phyloP scores from a whole-genome alignment of 2,797 vertebrate genomes.

The Poeciliopsis paucimaculata region DNA sequence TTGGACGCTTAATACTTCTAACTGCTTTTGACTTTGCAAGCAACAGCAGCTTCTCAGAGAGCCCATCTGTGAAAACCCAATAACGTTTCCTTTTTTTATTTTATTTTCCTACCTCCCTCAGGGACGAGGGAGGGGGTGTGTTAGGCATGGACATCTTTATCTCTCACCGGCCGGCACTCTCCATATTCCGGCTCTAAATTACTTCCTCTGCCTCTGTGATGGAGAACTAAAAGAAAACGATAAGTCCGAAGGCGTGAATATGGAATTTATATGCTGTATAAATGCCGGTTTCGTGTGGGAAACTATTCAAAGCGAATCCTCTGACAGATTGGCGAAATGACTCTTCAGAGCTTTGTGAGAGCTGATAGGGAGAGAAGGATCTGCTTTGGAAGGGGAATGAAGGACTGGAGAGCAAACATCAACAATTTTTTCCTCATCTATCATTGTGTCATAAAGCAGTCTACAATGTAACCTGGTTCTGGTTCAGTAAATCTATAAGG shows the following conservation, averaged over 20 bases:
- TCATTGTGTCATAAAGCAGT: conserved; percentile 24
- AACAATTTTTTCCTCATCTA: conserved; percentile 44
- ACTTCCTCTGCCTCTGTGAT: conserved; percentile 75
- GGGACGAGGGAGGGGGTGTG: conserved; percentile 18
- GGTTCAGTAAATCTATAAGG: conserved; percentile 34
- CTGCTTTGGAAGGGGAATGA: conserved; percentile 27
- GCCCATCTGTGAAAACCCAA: conserved; percentile 58
- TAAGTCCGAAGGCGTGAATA: conserved; percentile 72
- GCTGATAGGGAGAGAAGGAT: conserved; percentile 57
- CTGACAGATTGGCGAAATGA: conserved; percentile 60
- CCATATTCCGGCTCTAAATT: conserved; percentile 77
- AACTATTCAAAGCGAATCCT: conserved; percentile 41
- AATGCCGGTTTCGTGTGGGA: conserved; percentile 61
- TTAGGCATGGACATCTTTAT: conserved; percentile 67
- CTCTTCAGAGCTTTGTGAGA: conserved; percentile 52
- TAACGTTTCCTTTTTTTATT: conserved; percentile 41
- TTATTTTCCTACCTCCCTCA: conserved; percentile 23
- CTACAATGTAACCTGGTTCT: conserved; percentile 27
- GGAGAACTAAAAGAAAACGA: conserved; percentile 74
- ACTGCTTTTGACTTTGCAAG: conserved; percentile 43
- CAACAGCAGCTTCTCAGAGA: conserved; percentile 41
- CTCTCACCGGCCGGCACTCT: conserved; percentile 60
- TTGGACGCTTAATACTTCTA: conserved; percentile 53
- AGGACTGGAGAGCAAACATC: conserved; percentile 21
- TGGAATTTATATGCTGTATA: conserved; percentile 73